A percentile compares a stretch with the other conserved stretches of the same genome.
These are phyloP conservation scores for Hermetia illucens DNA, from an alignment of 1,140 invertebrate species.

Conservation along the genomic window DNA sequence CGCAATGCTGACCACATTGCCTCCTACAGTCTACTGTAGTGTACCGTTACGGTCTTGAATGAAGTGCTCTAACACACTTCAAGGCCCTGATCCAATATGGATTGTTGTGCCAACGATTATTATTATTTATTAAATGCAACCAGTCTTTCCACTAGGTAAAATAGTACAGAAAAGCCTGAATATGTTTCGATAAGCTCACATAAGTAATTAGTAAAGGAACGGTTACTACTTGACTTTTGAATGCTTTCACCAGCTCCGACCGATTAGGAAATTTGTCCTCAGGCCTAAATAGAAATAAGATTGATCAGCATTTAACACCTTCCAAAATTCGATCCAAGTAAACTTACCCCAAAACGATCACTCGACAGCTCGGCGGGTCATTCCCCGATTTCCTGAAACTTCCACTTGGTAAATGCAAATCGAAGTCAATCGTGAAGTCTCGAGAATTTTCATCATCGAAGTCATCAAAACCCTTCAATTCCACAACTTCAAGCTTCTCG, in stretches of 20 bases:
- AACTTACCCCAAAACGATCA: conserved; percentile 13
- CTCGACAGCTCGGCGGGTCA: conserved; percentile 15
- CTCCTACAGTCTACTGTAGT: no score
- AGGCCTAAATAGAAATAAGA: not conserved
- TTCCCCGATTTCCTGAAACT: conserved; percentile 19
- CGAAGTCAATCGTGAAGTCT: conserved; percentile 16
- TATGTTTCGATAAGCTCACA: conserved; percentile 26
- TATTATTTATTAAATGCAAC: no score
- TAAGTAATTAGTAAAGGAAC: conserved; percentile 19
- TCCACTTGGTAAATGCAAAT: conserved; percentile 21
- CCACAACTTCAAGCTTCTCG: conserved; percentile 18
- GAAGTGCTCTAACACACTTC: no score
- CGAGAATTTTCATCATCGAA: not conserved
- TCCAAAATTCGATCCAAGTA: not conserved
- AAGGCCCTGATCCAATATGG: no score
- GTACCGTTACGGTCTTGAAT: no score
- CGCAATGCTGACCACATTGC: no score
- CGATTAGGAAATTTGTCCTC: conserved; percentile 16
- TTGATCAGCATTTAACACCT: not conserved
- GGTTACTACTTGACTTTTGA: conserved; percentile 8
- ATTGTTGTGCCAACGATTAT: no score
- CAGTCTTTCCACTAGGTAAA: conserved; percentile 19
- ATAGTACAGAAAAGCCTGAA: conserved; percentile 26
- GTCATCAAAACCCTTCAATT: conserved; percentile 6
- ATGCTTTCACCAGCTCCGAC: conserved; percentile 12